Evolutionary conservation across 30 jellyfish, hydroid and myxozoan genomes (phyloP).

Genomic region (Cassiopea xamachana): DNA sequence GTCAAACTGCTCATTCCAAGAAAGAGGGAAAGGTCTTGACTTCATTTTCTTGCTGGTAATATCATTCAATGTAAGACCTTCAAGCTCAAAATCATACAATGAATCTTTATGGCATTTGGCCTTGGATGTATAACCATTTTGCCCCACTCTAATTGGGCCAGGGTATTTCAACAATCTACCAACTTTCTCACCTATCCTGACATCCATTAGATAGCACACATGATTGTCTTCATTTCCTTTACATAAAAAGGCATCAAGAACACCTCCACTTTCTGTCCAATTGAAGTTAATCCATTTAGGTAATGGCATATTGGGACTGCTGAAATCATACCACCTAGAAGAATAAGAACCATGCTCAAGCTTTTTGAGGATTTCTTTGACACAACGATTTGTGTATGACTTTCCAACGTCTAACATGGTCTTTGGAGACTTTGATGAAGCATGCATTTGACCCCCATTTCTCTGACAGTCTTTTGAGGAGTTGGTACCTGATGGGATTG

Average conservation of each 20-base stretch:
- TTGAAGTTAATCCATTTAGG: conserved; percentile 67
- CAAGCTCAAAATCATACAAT: not conserved
- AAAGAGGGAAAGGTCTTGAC: conserved; percentile 52
- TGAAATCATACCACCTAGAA: conserved; percentile 56
- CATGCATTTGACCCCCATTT: not conserved
- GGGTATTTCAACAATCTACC: conserved; percentile 62
- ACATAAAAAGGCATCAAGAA: conserved; percentile 64
- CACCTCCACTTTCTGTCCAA: conserved; percentile 61
- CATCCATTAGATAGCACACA: conserved; percentile 57
- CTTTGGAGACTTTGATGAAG: not conserved
- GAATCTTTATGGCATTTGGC: not conserved
- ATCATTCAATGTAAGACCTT: not conserved
- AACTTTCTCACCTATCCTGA: conserved; percentile 52
- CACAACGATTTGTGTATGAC: conserved; percentile 49
- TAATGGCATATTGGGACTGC: conserved; percentile 18
- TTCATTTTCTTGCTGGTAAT: conserved; percentile 13
- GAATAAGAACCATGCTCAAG: conserved; percentile 47
- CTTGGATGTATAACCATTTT: conserved; percentile 18
- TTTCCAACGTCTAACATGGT: conserved; percentile 24
- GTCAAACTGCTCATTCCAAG: conserved; percentile 64
- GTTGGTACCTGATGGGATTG: not conserved
- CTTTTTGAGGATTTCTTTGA: conserved; percentile 58
- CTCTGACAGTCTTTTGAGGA: not conserved
- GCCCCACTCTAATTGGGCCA: conserved; percentile 57
- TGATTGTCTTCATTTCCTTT: conserved; percentile 1